Base-by-base conservation (phyloP, 1,140 invertebrate genomes). In the Diabrotica undecimpunctata region DNA sequence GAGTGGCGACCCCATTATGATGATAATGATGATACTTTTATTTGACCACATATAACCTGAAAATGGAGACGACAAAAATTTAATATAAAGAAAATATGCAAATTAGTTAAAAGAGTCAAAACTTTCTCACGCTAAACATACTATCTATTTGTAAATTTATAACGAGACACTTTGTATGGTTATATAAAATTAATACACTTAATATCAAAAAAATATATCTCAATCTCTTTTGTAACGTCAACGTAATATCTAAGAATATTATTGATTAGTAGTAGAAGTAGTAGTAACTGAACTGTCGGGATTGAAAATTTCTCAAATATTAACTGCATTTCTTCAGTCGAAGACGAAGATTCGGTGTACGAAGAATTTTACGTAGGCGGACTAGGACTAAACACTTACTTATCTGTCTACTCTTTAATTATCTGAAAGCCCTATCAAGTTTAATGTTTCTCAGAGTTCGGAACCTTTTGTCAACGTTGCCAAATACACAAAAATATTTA, bases 401-500 rank as follows among this genome's bases (percentile, higher is more conserved):
- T 72, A 74, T 74, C 69, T 72, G 64, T 70, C 71, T 69, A 74
- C 73, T 74, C 71, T 60, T 60, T 60, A 60, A 74, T 74, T 74
- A 74, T 74, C 73, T 73, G 69, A 72, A 68, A 74, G 70, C 70
- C 71, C 71, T 73, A 74, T 74, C 73, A 68, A 66, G 70, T 72
- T 71, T 71, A 70, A 70, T 73, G 64, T 72, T 72, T 72, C 70
- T 70, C 53, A 60, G 58, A 60, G 58, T 51, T 60, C 11, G 58
- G 58, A 46, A 60, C 38, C 35, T 50, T 50, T 13, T 14, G 10
- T 13, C 58, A 14, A 25, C 12, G 58, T 60, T 60, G 58, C 39
- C 58, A 50, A 46, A 60, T 60, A 46, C 41, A 25, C 25, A 25
- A 25, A 25, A 25, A 25, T 25, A 25, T 25, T 25, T 25, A 25